Evolutionary conservation across 2,888 invertebrate genomes (phyloP), one percentile per base, ranked within the genome.

Genomic region (Pilophorus perplexus): DNA sequence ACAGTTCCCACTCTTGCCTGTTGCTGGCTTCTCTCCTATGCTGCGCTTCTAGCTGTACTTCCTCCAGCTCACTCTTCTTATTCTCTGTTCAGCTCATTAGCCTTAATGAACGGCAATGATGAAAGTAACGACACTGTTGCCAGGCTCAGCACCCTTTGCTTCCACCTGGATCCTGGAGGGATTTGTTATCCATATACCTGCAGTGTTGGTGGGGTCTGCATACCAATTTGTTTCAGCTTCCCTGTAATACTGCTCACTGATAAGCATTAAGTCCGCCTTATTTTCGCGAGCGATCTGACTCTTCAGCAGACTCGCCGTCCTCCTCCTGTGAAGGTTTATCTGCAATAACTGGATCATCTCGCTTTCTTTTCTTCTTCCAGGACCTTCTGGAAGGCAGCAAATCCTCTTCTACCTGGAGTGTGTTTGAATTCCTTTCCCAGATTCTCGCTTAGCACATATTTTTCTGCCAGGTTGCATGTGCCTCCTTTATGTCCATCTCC

Each of bases 141-240:
- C 68, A n/a, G 33, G 37, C n/a, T 68, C 68, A n/a, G 12, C 46
- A 2, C 64, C 66, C 6, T 60, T 20, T 38, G 25, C 38, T 16
- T 37, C 33, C 5, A 69, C 59, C 2, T 33, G 60, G 0, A 64
- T 6, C n/a, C n/a, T n/a, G n/a, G n/a, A n/a, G n/a, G n/a, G n/a
- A n/a, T n/a, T n/a, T n/a, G n/a, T n/a, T n/a, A 71, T 38, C 71
- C 71, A 72, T 18, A 72, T 70, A 12, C 67, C 71, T n/a, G 69
- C 67, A 10, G 68, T 69, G 6, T 64, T 62, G 1, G 38, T 20
- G 10, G 42, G 4, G 52, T 71, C 69, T 1, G 59, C 14, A 42
- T 38, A 59, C 71, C 71, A 71, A 4, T 18, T 10, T 2, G 16
- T 44, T 20, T 10, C 20, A 1, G 66, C 27, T 14, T 33, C 57